Evolutionary conservation across 2,888 invertebrate species (phyloP), one percentile per base, ranked within the genome.

Genomic region (Plebejus argus): DNA sequence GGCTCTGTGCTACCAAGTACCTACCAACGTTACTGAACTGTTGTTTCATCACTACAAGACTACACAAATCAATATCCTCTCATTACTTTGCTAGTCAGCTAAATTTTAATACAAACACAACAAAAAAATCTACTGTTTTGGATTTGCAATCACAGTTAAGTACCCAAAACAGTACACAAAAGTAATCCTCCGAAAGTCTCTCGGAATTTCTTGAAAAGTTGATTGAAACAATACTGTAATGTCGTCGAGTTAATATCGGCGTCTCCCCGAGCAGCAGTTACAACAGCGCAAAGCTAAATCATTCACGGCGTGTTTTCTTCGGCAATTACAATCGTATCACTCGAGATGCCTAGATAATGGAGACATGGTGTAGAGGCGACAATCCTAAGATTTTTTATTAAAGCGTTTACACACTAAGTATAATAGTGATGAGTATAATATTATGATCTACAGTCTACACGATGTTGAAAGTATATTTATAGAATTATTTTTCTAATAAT

Each of bases 301-400:
- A 66, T 66, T 66, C 66, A 66, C 28, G 66, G 20, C 66, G 28
- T 66, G 66, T 66, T 66, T 66, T 66, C 66, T 66, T 66, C 66
- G 20, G 66, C 66, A 66, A 66, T 66, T 66, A 66, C 66, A 66
- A 66, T 66, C 28, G 66, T 28, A 66, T 66, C 66, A 28, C 28
- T 15, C 66, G 66, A 66, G 66, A 4, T 15, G 10, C 66, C 0
- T 28, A 66, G 61, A 66, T 15, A 1, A 66, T 66, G 10, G 10
- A 45, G 10, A 10, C 39, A 39, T 39, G 20, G 10, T 20, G 28
- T 66, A 66, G 66, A 66, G 28, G 28, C 28, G 66, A 66, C 66
- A 33, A 15, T 66, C 15, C 28, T 28, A 28, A 12, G 23, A 7
- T 20, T 56, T 1, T 58, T 6, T 6, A 61, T 10, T 3, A 8